Evolutionary conservation across 2,797 vertebrate genomes (phyloP).

Genomic region (Chloroceryle inda): DNA sequence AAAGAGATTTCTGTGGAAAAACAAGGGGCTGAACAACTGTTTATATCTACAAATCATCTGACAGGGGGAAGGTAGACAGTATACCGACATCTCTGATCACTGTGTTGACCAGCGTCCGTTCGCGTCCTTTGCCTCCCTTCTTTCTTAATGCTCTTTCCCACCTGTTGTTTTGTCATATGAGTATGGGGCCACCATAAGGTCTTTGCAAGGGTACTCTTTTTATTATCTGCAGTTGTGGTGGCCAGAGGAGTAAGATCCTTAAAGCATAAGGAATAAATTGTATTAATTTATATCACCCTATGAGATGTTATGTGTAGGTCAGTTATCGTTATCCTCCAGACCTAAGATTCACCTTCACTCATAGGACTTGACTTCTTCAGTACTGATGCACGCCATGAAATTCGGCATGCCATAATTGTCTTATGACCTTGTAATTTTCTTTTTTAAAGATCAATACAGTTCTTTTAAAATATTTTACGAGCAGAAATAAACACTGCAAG

Average conservation of each 20-base stretch:
- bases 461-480: not conserved
- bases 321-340: not conserved
- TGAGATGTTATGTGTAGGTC: not conserved
- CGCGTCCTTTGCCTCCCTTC: not conserved
- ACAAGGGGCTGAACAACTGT: not conserved
- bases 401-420: not conserved
- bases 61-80: not conserved
- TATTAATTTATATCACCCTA: not conserved
- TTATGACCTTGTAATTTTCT: not conserved
- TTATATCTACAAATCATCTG: not conserved
- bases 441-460: not conserved
- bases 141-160: not conserved
- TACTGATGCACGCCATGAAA: not conserved
- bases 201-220: not conserved
- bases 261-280: not conserved
- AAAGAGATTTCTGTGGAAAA: not conserved
- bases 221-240: not conserved
- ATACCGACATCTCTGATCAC: fast-evolving
- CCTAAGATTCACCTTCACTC: not conserved
- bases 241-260: not conserved
- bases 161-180: not conserved
- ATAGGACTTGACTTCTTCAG: not conserved
- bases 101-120: not conserved
- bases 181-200: not conserved
- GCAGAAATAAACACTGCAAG: not conserved